A percentile compares a stretch with the other conserved stretches of the same genome.
Conservation (phyloP, 2,888 invertebrate species). For the Drosophila stalkeri region DNA sequence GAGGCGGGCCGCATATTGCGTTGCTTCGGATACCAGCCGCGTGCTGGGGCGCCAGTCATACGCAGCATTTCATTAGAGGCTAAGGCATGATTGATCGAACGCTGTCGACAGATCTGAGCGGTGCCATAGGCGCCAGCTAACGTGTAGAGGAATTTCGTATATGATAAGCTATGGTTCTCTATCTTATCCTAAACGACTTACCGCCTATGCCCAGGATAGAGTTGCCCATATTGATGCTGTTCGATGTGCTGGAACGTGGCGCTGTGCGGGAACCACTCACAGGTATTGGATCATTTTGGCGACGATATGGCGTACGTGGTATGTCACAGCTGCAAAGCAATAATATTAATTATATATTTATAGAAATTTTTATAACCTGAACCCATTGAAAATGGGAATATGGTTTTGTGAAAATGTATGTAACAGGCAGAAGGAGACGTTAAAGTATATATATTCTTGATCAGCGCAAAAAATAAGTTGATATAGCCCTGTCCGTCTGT, state of each 20-base stretch:
- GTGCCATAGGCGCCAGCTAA: slow-evolving; percentile 74
- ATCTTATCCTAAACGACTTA: slow-evolving; percentile 19
- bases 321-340: slow-evolving; percentile 93
- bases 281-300: slow-evolving; percentile 85
- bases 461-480: no score
- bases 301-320: slow-evolving; percentile 92
- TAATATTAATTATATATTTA: no score
- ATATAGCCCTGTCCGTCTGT: no score
- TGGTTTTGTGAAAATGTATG: no score
- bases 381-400: no score
- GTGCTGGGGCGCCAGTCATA: slow-evolving; percentile 92
- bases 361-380: no score
- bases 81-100: slow-evolving; percentile 86
- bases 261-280: slow-evolving; percentile 86
- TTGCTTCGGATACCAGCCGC: slow-evolving; percentile 94
- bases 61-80: slow-evolving; percentile 93
- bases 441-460: no score
- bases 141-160: no score
- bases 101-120: slow-evolving; percentile 85
- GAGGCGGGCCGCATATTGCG: slow-evolving; percentile 91
- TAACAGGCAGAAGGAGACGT: no score
- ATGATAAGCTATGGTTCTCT: background rate
- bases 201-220: slow-evolving; percentile 84
- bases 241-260: slow-evolving; percentile 86
- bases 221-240: slow-evolving; percentile 84